Evolutionary conservation across 53 echinoderm and acorn worm genomes (phyloP).

Genomic region (Luidia sarsii): DNA sequence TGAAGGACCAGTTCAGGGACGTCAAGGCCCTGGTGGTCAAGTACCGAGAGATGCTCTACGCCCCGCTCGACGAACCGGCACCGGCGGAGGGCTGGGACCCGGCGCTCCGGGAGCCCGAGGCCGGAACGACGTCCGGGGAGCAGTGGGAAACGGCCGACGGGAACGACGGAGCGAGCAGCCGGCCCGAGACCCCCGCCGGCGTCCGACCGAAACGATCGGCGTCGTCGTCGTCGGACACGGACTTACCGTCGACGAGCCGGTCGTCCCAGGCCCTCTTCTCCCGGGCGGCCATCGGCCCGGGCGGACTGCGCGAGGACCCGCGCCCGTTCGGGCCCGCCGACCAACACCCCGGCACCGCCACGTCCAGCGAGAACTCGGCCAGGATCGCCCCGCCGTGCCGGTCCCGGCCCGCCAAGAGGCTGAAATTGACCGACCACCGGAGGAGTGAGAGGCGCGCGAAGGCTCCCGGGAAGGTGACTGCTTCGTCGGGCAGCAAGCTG

Average conservation of each 20-base stretch:
- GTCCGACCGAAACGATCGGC: background rate
- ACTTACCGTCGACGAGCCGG: background rate
- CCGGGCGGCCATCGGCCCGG: background rate
- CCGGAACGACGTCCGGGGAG: background rate
- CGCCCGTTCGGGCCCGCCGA: too few relatives aligned
- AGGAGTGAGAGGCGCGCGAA: background rate
- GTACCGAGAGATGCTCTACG: slow-evolving; percentile 40
- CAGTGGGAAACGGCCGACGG: background rate
- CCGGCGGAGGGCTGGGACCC: background rate
- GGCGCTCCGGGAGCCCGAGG: background rate
- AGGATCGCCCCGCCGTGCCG: too few relatives aligned
- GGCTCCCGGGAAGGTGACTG: slow-evolving; percentile 11
- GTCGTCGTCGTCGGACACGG: background rate
- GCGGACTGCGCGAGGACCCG: too few relatives aligned
- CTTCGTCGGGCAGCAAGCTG: background rate
- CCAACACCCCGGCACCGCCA: background rate
- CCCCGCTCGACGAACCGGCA: background rate
- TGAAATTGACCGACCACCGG: slow-evolving; percentile 5
- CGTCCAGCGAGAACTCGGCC: background rate
- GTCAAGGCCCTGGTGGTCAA: slow-evolving; percentile 37
- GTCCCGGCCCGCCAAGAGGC: too few relatives aligned
- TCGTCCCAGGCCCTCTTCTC: background rate
- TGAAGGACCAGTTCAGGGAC: slow-evolving; percentile 46
- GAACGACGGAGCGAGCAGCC: background rate
- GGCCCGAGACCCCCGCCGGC: background rate